Evolutionary conservation across 2,888 invertebrate genomes (phyloP).

Genomic region (Nectonema munidae): DNA sequence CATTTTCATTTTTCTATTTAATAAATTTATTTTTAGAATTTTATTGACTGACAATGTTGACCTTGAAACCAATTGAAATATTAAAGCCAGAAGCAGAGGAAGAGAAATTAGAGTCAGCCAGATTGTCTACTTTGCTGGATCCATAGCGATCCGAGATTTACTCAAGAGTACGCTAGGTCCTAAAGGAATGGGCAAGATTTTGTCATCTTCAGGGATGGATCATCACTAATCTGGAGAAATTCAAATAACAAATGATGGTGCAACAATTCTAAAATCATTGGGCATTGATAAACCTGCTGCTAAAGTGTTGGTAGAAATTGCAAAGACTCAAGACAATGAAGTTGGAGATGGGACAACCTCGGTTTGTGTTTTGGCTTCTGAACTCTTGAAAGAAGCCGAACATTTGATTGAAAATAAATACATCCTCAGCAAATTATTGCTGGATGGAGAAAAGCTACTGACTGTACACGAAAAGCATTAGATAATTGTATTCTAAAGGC

Average conservation of each 20-base stretch:
- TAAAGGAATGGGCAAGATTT: conserved; percentile 55
- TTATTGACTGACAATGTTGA: conserved; percentile 1
- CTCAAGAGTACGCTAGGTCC: conserved; percentile 92
- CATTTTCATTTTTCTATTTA: neutral
- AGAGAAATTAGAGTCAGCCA: conserved; percentile 80
- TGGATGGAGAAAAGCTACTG: conserved; percentile 63
- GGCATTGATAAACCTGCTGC: conserved; percentile 97
- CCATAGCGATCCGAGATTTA: conserved; percentile 87
- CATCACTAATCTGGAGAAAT: conserved; percentile 27
- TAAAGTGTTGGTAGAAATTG: conserved; percentile 88
- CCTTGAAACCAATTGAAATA: conserved; percentile 57
- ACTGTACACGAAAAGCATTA: conserved; percentile 48
- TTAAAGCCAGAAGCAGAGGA: conserved; percentile 81
- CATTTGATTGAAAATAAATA: conserved; percentile 56
- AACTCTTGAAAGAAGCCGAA: conserved; percentile 70
- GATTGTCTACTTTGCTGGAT: conserved; percentile 85
- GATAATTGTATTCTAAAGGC: conserved; percentile 20
- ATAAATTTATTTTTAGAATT: neutral
- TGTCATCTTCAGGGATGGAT: conserved; percentile 23
- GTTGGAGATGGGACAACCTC: conserved; percentile 99
- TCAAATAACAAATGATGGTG: conserved; percentile 92
- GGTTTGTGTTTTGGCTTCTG: conserved; percentile 72
- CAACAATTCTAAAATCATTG: conserved; percentile 72
- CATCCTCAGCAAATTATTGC: conserved; percentile 89
- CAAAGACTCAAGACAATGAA: conserved; percentile 89